Percentiles rank a stretch among this genome's conserved stretches.
Conservation (phyloP, 2,888 invertebrate species). For the Podotricha telesiphe region DNA sequence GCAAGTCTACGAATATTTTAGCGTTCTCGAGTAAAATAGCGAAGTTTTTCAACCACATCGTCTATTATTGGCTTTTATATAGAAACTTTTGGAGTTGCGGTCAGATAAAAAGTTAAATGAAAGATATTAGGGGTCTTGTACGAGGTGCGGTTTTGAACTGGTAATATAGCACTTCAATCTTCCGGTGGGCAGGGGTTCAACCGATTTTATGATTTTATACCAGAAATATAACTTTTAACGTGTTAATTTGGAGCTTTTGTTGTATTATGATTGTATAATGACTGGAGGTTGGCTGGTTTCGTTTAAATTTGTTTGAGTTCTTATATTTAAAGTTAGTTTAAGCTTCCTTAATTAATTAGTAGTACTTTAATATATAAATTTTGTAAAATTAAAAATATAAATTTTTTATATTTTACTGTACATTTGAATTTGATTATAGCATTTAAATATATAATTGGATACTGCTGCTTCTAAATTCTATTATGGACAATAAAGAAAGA, state of each 20-base stretch:
- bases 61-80: constrained; percentile 72
- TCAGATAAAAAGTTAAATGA: constrained; percentile 65
- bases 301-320: no score
- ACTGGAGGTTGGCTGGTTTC: not conserved
- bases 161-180: constrained; percentile 31
- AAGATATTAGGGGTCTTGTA: constrained; percentile 50
- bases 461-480: no score
- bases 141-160: constrained; percentile 44
- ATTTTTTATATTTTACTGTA: no score
- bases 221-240: not conserved
- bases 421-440: no score
- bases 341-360: no score
- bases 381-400: no score
- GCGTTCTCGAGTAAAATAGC: constrained; percentile 35
- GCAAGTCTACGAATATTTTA: constrained; percentile 27
- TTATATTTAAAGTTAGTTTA: no score
- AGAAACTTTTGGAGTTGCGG: constrained; percentile 63
- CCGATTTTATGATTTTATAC: constrained; percentile 16
- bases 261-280: not conserved
- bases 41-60: constrained; percentile 66
- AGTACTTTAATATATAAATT: no score
- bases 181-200: not conserved
- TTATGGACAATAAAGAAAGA: no score
- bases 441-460: no score
- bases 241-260: not conserved